Percentiles rank a stretch among this genome's conserved stretches.
Evolutionary conservation across 2,797 vertebrate species (phyloP).

Genomic region (Anabas testudineus): DNA sequence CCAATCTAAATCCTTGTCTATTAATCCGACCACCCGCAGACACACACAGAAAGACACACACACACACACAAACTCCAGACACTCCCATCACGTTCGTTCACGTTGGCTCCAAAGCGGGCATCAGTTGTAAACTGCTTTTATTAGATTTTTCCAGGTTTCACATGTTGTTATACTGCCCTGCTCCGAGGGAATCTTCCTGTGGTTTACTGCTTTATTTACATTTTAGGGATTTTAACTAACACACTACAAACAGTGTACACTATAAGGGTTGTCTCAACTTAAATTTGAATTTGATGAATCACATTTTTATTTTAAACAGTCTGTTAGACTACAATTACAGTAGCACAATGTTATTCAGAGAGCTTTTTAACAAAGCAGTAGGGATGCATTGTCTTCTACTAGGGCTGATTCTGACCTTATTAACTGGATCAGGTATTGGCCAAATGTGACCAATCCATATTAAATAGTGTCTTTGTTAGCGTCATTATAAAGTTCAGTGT

Average conservation of each 20-base stretch:
- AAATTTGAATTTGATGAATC: neutral
- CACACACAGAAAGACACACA: constrained; percentile 36
- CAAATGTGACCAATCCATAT: too few species aligned
- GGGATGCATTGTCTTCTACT: neutral
- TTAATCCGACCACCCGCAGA: constrained; percentile 57
- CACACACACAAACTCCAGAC: constrained; percentile 10
- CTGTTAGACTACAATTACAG: neutral
- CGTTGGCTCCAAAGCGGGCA: constrained; percentile 27
- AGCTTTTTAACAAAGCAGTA: neutral
- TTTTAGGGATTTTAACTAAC: neutral
- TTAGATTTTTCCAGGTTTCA: constrained; percentile 6
- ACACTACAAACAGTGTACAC: neutral
- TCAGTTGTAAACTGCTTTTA: constrained; percentile 27
- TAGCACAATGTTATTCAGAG: neutral
- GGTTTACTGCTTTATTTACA: constrained; percentile 13
- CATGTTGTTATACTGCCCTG: constrained; percentile 8
- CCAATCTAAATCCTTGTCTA: constrained; percentile 66
- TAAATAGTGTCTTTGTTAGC: too few species aligned
- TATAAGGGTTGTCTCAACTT: neutral
- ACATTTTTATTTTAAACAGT: neutral
- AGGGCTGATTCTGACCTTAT: neutral
- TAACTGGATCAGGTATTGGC: too few species aligned
- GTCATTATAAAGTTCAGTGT: too few species aligned
- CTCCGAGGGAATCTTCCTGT: neutral
- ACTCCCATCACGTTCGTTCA: constrained; percentile 19